Conservation (phyloP, 2,113 vertebrate species). For the Lontra canadensis region DNA sequence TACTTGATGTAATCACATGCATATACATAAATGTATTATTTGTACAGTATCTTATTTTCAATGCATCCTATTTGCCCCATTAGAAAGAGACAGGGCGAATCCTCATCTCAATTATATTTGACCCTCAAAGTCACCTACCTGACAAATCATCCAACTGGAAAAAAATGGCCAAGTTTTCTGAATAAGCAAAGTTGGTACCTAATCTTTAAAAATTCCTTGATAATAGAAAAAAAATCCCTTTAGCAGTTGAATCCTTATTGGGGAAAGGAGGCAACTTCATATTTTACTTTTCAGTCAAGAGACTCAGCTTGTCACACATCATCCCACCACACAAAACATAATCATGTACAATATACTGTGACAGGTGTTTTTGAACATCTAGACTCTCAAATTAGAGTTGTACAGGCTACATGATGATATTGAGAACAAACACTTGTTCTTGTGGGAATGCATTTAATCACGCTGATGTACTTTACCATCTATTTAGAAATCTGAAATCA, state of each 20-base stretch:
- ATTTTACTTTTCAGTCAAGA: constrained; percentile 41
- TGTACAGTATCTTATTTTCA: not conserved
- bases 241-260: not conserved
- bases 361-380: constrained; percentile 69
- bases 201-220: not conserved
- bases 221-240: not conserved
- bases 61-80: not conserved
- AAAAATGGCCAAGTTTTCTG: constrained; percentile 27
- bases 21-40: not conserved
- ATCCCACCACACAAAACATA: constrained; percentile 21
- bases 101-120: not conserved
- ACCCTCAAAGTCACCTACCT: not conserved
- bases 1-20: not conserved
- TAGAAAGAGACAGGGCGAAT: not conserved
- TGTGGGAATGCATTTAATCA: constrained; percentile 77
- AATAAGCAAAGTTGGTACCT: not conserved
- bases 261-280: not conserved
- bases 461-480: constrained; percentile 67
- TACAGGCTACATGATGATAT: constrained; percentile 29
- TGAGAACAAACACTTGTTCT: constrained; percentile 82
- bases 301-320: not conserved
- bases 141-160: not conserved
- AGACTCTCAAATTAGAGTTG: constrained; percentile 63
- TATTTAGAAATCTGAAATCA: constrained; percentile 83
- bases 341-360: constrained; percentile 44